phyloP scores from a whole-genome alignment of 2,113 vertebrate genomes.

The Pseudorectes ferrugineus region DNA sequence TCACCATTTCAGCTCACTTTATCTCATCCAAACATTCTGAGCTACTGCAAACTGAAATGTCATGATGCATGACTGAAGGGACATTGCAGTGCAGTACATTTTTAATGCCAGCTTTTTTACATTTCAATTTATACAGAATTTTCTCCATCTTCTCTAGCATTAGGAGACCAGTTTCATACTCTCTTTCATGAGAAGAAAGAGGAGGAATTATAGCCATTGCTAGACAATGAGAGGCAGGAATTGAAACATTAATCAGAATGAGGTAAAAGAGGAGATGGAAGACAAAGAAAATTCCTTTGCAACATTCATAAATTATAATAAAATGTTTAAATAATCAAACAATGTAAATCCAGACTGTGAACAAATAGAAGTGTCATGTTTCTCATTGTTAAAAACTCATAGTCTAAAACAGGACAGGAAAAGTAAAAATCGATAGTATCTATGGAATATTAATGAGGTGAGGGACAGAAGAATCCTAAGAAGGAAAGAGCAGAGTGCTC shows the following conservation, averaged over 20 bases:
- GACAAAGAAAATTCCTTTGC: neutral
- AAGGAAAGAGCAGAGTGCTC: neutral
- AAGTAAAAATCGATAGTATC: neutral
- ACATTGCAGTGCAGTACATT: neutral
- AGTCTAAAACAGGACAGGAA: neutral
- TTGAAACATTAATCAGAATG: neutral
- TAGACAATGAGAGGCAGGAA: neutral
- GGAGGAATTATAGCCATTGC: neutral
- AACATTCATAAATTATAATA: neutral
- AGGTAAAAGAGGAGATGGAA: neutral
- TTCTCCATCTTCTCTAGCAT: neutral
- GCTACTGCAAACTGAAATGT: neutral
- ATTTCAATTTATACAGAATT: neutral
- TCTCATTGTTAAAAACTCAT: neutral
- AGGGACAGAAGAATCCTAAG: neutral
- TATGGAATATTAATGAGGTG: neutral
- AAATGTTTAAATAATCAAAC: neutral
- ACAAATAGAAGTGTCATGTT: neutral
- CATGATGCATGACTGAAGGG: neutral
- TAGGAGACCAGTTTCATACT: neutral
- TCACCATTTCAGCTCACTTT: neutral
- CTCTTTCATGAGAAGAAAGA: neutral
- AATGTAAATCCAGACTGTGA: neutral
- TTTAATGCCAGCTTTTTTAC: neutral
- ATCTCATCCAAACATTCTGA: neutral